Conservation (phyloP, 1,140 invertebrate species). For the Gryllus bimaculatus region DNA sequence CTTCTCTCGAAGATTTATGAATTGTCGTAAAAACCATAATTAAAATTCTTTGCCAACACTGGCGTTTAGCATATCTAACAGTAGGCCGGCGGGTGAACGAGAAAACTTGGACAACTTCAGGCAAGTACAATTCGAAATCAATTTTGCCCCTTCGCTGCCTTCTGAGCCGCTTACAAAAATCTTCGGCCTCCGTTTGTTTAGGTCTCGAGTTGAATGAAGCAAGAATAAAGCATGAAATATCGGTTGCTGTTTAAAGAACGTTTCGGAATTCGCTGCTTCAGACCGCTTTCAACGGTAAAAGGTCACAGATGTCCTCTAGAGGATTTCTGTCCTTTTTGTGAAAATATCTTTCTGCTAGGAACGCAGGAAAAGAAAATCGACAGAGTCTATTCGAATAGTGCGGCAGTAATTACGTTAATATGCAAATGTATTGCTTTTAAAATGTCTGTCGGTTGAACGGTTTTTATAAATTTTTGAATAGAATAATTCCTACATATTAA, state of each 20-base stretch:
- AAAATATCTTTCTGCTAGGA: too few species aligned
- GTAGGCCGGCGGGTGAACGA: constrained; percentile 8
- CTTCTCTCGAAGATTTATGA: constrained; percentile 18
- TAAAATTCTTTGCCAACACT: constrained; percentile 19
- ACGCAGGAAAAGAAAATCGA: too few species aligned
- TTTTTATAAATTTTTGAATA: too few species aligned
- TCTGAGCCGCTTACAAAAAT: not conserved
- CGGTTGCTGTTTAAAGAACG: not conserved
- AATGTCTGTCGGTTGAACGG: too few species aligned
- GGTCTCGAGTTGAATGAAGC: not conserved
- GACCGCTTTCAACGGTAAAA: too few species aligned
- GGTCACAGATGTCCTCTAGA: too few species aligned
- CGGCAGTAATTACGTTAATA: too few species aligned
- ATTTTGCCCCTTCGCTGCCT: not conserved
- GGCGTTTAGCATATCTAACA: constrained; percentile 20
- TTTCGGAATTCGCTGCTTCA: too few species aligned
- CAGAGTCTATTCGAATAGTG: too few species aligned
- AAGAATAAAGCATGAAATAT: not conserved
- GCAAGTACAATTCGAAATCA: constrained; percentile 9
- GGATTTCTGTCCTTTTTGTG: too few species aligned
- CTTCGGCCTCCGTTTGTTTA: not conserved
- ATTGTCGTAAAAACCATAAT: constrained; percentile 22
- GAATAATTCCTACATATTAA: too few species aligned
- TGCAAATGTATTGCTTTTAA: too few species aligned
- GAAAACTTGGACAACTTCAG: not conserved